Evolutionary conservation across 2,888 invertebrate genomes (phyloP), one percentile per base, ranked within the genome.

Genomic region (Alloscopus bannaensis): DNA sequence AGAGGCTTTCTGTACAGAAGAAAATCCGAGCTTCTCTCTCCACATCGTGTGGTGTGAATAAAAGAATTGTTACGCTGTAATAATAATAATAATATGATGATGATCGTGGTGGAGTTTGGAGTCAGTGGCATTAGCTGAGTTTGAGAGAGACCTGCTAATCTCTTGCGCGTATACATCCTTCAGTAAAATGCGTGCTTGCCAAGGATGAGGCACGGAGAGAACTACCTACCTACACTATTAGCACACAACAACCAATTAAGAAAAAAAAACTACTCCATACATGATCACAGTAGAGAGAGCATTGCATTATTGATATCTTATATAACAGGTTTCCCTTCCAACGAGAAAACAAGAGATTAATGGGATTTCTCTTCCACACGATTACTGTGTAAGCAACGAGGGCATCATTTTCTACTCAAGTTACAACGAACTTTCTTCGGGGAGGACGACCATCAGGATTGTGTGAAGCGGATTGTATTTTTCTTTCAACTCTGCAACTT

Each of bases 341-440:
- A n/a, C 45, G n/a, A 45, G 45, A 11, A 13, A 45, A 28, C 65
- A 65, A 45, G 18, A n/a, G n/a, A n/a, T 3, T n/a, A 45, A 45
- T 45, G 3, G 45, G 8, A 45, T 45, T 36, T 45, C 18, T n/a
- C 8, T 45, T 45, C 3, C 18, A 45, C 18, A 45, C 6, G n/a
- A n/a, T 16, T 3, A 18, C 45, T 45, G 3, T 4, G 3, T 16
- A 8, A 45, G 45, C n/a, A 4, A 45, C 4, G 45, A 3, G 45
- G 3, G 18, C 13, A 36, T 36, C 13, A 36, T 16, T 4, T n/a
- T n/a, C n/a, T n/a, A n/a, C n/a, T n/a, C n/a, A 62, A 52, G 66
- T 66, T 75, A 55, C 75, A 75, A 75, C 75, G 66, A 75, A 75
- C 75, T 75, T 75, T 75, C 52, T 73, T 65, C 55, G 55, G 13